A percentile compares a stretch with the other conserved stretches of the same genome.
phyloP scores from a whole-genome alignment of 1,140 invertebrate species.

The Pseudomyrmex dendroicus region DNA sequence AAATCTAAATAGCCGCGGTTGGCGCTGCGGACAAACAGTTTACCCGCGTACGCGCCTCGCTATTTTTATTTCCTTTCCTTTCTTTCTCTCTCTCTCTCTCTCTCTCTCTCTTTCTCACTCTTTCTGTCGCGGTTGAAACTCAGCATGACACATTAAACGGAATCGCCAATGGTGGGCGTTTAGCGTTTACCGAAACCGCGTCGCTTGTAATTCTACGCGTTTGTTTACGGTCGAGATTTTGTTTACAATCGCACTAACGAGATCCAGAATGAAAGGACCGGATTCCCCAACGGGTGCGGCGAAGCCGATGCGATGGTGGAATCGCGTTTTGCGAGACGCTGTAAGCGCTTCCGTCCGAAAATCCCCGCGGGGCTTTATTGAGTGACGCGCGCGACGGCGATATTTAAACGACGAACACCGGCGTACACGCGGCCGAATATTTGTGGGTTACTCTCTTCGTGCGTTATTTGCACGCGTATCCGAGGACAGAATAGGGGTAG shows the following conservation, averaged over 20 bases:
- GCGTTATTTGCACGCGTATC: conserved; percentile 43
- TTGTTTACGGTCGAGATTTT: conserved; percentile 61
- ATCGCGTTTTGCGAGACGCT: conserved; percentile 48
- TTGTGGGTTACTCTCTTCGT: conserved; percentile 43
- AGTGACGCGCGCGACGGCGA: conserved; percentile 23
- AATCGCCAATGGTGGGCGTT: conserved; percentile 52
- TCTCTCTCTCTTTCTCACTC: too few species aligned
- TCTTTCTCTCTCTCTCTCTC: neutral
- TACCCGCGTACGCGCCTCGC: conserved; percentile 10
- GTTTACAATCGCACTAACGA: conserved; percentile 61
- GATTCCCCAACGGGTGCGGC: neutral
- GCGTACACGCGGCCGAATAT: conserved; percentile 46
- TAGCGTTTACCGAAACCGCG: conserved; percentile 52
- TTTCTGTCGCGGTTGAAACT: neutral
- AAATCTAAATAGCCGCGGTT: conserved; percentile 41
- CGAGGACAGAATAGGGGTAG: neutral
- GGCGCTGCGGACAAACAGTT: conserved; percentile 48
- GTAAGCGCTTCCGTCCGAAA: conserved; percentile 54
- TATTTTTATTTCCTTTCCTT: conserved; percentile 21
- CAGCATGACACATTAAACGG: conserved; percentile 54
- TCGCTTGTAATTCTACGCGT: conserved; percentile 52
- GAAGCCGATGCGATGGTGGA: conserved; percentile 28
- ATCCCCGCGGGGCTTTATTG: conserved; percentile 54
- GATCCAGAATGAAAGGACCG: conserved; percentile 57
- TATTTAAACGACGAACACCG: conserved; percentile 58